phyloP scores from a whole-genome alignment of 1,140 invertebrate species.

The Apis dorsata region DNA sequence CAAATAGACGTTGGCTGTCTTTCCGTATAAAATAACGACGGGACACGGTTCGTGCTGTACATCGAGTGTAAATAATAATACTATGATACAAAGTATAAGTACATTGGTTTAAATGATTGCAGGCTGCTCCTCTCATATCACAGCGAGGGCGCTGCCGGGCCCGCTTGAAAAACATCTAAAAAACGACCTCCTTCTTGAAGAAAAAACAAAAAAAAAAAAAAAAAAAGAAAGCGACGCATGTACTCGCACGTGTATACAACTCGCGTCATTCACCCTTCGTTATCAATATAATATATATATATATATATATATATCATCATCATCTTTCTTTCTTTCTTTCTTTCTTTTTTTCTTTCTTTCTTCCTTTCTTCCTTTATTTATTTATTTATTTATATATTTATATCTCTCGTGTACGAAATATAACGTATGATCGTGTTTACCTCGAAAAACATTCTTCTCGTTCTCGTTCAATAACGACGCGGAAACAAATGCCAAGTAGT shows the following conservation, averaged over 20 bases:
- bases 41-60: slow-evolving; percentile 29
- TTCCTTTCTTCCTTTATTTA: too few species aligned
- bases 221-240: slow-evolving; percentile 45
- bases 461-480: background rate
- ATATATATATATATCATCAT: slow-evolving; percentile 64
- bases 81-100: slow-evolving; percentile 80
- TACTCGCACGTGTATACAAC: slow-evolving; percentile 55
- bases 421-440: background rate
- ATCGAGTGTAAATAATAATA: slow-evolving; percentile 70
- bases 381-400: slow-evolving; percentile 63
- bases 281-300: slow-evolving; percentile 58
- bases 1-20: slow-evolving; percentile 18
- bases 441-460: background rate
- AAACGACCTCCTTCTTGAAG: slow-evolving; percentile 26
- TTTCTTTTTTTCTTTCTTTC: too few species aligned
- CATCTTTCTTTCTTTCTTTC: too few species aligned
- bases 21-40: slow-evolving; percentile 30
- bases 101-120: slow-evolving; percentile 81
- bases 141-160: slow-evolving; percentile 80
- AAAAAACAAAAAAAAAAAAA: slow-evolving; percentile 45
- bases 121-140: slow-evolving; percentile 81
- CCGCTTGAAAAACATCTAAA: slow-evolving; percentile 71
- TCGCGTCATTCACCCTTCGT: slow-evolving; percentile 40
- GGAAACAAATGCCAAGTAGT: background rate
- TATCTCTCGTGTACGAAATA: slow-evolving; percentile 1